phyloP scores from a whole-genome alignment of 1,140 invertebrate genomes.

The Scaptomyza pallida region DNA sequence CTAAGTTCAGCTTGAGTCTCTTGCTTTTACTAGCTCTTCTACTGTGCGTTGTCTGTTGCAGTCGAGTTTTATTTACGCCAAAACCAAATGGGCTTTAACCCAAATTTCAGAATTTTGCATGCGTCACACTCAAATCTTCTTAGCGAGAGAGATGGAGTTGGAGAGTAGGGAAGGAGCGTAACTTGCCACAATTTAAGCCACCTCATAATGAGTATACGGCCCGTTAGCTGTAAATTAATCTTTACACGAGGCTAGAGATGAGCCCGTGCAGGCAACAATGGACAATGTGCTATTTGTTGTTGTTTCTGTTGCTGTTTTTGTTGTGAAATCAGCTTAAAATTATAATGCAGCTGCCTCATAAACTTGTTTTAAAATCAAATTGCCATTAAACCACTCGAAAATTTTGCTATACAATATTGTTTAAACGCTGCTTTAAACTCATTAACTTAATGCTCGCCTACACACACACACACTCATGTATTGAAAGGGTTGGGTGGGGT shows the following conservation, averaged over 20 bases:
- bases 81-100: constrained; percentile 67
- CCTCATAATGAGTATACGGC: background rate
- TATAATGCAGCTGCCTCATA: constrained; percentile 22
- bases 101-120: constrained; percentile 66
- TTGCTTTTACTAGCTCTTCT: background rate
- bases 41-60: background rate
- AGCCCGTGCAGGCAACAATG: too few species aligned
- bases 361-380: background rate
- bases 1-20: background rate
- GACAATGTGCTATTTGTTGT: too few species aligned
- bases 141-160: constrained; percentile 6
- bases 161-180: constrained; percentile 7
- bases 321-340: constrained; percentile 33
- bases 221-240: constrained; percentile 1
- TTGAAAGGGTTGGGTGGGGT: too few species aligned
- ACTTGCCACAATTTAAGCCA: constrained; percentile 20
- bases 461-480: constrained; percentile 2
- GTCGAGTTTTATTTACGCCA: constrained; percentile 44
- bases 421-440: constrained; percentile 38
- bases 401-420: constrained; percentile 30
- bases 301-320: too few species aligned
- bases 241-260: constrained; percentile 12
- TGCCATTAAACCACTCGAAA: constrained; percentile 24
- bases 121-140: constrained; percentile 62
- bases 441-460: constrained; percentile 16